Conservation (phyloP, 2,888 invertebrate genomes). For the Drosophila imparisetae region DNA sequence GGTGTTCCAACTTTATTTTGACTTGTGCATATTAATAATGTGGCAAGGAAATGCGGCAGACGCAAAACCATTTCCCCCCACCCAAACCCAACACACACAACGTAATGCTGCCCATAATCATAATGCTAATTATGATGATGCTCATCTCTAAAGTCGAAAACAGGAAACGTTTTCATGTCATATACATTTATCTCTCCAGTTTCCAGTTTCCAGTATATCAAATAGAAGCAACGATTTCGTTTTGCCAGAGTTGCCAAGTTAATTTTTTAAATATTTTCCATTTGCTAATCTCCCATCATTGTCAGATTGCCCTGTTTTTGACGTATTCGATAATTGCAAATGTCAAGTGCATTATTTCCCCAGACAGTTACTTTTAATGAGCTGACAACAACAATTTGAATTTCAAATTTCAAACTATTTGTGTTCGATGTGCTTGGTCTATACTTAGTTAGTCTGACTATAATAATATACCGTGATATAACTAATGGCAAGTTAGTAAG, state of each 20-base stretch:
- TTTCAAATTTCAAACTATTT: constrained; percentile 18
- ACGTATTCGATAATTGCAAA: constrained; percentile 34
- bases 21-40: constrained; percentile 58
- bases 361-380: constrained; percentile 49
- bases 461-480: background rate
- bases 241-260: constrained; percentile 22
- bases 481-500: background rate
- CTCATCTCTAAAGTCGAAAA: constrained; percentile 38
- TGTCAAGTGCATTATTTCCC: constrained; percentile 43
- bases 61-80: constrained; percentile 8
- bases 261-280: constrained; percentile 2
- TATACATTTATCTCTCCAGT: constrained; percentile 22
- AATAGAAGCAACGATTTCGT: constrained; percentile 6
- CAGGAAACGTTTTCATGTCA: constrained; percentile 43
- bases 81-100: background rate
- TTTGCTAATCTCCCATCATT: constrained; percentile 34
- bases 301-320: constrained; percentile 19
- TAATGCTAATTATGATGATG: constrained; percentile 25
- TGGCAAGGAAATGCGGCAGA: constrained; percentile 52
- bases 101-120: constrained; percentile 20
- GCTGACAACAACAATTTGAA: constrained; percentile 39
- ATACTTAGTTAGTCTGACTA: constrained; percentile 1
- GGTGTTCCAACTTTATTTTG: constrained; percentile 60
- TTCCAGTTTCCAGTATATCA: background rate
- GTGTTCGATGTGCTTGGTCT: background rate